Evolutionary conservation across 2,113 vertebrate genomes (phyloP).

Genomic region (Onychostoma macrolepis): DNA sequence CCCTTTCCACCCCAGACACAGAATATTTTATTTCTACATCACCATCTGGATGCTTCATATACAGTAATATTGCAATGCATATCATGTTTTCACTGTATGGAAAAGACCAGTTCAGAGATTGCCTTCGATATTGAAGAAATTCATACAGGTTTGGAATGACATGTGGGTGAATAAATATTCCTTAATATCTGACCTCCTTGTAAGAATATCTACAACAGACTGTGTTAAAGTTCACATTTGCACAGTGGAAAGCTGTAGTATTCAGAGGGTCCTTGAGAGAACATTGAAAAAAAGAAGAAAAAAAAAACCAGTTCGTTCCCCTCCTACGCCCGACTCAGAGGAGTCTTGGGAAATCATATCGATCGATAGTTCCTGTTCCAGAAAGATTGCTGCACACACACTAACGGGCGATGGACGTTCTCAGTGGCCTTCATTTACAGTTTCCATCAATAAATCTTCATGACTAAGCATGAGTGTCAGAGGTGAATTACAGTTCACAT

Average conservation of each 20-base stretch:
- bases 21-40: neutral
- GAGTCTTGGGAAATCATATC: constrained; percentile 86
- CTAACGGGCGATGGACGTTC: constrained; percentile 2
- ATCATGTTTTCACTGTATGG: neutral
- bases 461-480: constrained; percentile 12
- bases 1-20: neutral
- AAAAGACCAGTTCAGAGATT: neutral
- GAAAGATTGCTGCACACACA: constrained; percentile 23
- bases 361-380: constrained; percentile 82
- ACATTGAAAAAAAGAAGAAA: neutral
- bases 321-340: neutral
- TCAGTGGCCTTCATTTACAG: constrained; percentile 35
- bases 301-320: neutral
- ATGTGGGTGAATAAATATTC: neutral
- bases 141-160: neutral
- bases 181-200: neutral
- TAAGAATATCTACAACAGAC: neutral
- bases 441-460: constrained; percentile 41
- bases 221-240: neutral
- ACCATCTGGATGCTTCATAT: neutral
- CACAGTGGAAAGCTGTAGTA: neutral
- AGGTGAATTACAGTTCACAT: constrained; percentile 34
- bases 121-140: neutral
- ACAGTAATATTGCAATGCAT: neutral
- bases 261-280: neutral